Evolutionary conservation across 2,888 invertebrate genomes (phyloP).

Genomic region (Dermolepida albohirtum): DNA sequence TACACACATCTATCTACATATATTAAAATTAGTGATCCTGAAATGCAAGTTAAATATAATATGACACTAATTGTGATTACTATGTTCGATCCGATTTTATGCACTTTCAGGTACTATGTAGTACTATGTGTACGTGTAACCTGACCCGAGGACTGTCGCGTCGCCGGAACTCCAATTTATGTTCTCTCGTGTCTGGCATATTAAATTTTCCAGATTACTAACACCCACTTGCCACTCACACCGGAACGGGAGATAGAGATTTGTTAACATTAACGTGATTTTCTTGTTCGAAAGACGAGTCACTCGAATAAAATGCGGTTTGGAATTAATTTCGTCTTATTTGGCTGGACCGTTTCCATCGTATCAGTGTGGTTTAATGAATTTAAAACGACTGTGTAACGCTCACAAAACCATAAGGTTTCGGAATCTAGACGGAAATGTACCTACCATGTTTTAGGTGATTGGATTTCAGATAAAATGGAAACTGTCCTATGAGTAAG

Average conservation of each 20-base stretch:
- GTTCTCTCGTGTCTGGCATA: slow-evolving; percentile 16
- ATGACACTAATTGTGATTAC: slow-evolving; percentile 33
- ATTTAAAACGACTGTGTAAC: background rate
- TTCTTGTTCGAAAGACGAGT: slow-evolving; percentile 6
- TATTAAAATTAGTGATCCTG: background rate
- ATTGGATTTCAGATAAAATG: no score
- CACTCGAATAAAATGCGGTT: slow-evolving; percentile 8
- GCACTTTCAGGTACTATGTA: slow-evolving; percentile 15
- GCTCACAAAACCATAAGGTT: background rate
- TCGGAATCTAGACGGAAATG: slow-evolving; percentile 1
- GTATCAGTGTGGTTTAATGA: background rate
- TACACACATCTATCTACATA: background rate
- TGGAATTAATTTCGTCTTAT: slow-evolving; percentile 15
- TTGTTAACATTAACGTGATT: slow-evolving; percentile 18
- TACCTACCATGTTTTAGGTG: background rate
- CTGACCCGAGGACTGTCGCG: background rate
- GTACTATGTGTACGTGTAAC: background rate
- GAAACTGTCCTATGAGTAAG: no score
- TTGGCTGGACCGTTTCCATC: slow-evolving; percentile 6
- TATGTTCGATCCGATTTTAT: slow-evolving; percentile 25
- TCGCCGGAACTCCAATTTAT: slow-evolving; percentile 16
- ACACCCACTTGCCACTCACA: slow-evolving; percentile 3
- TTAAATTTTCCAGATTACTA: slow-evolving; percentile 13
- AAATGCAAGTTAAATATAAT: background rate
- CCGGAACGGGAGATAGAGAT: background rate